phyloP scores from a whole-genome alignment of 2,113 vertebrate species.

The Nycticryphes semicollaris region DNA sequence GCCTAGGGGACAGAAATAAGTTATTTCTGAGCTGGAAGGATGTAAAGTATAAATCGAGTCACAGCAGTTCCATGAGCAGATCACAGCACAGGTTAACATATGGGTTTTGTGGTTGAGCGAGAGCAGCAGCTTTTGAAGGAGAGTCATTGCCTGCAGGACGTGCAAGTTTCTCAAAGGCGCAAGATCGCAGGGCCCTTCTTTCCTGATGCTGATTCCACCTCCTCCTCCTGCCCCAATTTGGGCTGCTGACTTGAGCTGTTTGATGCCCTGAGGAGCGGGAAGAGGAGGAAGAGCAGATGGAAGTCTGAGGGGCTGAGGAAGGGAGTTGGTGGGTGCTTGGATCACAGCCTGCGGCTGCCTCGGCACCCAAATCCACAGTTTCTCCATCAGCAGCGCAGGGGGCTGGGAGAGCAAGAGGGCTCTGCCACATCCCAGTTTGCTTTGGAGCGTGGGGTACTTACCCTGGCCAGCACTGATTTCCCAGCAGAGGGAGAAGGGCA shows the following conservation, averaged over 20 bases:
- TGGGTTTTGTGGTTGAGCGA: background rate
- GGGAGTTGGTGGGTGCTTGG: fast-evolving
- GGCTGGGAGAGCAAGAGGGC: background rate
- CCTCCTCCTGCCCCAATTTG: background rate
- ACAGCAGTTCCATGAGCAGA: background rate
- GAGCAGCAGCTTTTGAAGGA: background rate
- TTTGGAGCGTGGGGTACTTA: background rate
- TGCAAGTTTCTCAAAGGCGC: background rate
- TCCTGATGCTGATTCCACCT: background rate
- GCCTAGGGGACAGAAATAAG: background rate
- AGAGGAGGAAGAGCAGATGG: background rate
- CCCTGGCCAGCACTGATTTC: background rate
- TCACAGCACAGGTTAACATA: background rate
- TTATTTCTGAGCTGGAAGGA: background rate
- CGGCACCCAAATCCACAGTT: fast-evolving
- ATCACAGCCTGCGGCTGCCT: background rate
- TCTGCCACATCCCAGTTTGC: background rate
- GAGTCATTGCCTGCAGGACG: fast-evolving
- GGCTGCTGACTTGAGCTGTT: background rate
- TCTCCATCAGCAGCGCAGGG: background rate
- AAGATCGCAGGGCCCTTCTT: background rate
- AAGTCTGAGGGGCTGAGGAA: background rate
- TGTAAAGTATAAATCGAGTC: background rate
- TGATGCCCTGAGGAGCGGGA: background rate
- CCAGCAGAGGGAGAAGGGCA: background rate